Conservation (phyloP, 2,888 invertebrate species). For the Podabrus alpinus region DNA sequence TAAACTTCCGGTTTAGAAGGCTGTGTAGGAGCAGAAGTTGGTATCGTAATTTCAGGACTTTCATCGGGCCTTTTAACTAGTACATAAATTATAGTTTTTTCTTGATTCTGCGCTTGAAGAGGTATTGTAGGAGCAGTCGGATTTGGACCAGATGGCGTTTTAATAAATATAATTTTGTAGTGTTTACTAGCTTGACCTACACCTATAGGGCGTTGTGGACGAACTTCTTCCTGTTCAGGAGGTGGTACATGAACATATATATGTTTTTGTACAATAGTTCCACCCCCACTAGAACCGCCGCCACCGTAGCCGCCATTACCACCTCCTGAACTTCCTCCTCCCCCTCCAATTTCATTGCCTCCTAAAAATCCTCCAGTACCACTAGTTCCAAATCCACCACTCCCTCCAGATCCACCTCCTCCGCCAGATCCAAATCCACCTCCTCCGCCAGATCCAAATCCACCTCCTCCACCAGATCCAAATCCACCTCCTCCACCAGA, state of each 20-base stretch:
- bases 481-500: slow-evolving; percentile 59
- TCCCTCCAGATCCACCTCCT: slow-evolving; percentile 19
- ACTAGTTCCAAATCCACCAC: slow-evolving; percentile 40
- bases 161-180: slow-evolving; percentile 88
- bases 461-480: slow-evolving; percentile 39
- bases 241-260: slow-evolving; percentile 88
- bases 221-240: slow-evolving; percentile 74
- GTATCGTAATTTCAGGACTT: slow-evolving; percentile 78
- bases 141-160: slow-evolving; percentile 79
- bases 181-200: slow-evolving; percentile 78
- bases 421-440: slow-evolving; percentile 39
- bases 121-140: slow-evolving; percentile 80
- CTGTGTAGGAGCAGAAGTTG: slow-evolving; percentile 77
- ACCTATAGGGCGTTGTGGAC: slow-evolving; percentile 65
- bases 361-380: slow-evolving; percentile 54
- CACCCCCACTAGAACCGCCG: slow-evolving; percentile 52
- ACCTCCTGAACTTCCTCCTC: slow-evolving; percentile 17
- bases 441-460: slow-evolving; percentile 43
- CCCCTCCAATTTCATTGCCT: slow-evolving; percentile 53
- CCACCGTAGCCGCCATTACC: slow-evolving; percentile 56
- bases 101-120: slow-evolving; percentile 79
- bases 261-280: slow-evolving; percentile 77
- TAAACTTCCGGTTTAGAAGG: slow-evolving; percentile 89
- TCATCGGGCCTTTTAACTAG: slow-evolving; percentile 88
- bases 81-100: slow-evolving; percentile 87